Evolutionary conservation across 1,140 invertebrate species (phyloP).

Genomic region (Wiebesia pumilae): DNA sequence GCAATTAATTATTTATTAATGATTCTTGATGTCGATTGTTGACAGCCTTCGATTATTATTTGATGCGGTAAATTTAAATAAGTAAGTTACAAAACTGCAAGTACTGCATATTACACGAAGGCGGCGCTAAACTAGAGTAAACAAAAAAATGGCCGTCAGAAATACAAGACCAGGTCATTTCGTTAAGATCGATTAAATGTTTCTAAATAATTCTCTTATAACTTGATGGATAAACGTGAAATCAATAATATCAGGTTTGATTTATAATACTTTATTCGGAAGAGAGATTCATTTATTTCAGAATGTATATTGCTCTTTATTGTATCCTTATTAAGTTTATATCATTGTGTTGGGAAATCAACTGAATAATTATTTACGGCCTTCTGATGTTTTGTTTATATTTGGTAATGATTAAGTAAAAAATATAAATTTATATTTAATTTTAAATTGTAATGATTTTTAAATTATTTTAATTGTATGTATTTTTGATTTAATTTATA

Average conservation of each 20-base stretch:
- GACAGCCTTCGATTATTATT: background rate
- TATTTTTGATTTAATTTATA: too few species aligned
- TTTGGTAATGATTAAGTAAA: background rate
- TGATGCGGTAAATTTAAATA: background rate
- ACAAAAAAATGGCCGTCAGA: constrained; percentile 51
- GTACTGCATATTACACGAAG: constrained; percentile 1
- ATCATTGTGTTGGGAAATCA: background rate
- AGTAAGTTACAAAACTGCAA: constrained; percentile 3
- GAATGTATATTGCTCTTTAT: background rate
- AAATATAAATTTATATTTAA: background rate
- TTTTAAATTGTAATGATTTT: too few species aligned
- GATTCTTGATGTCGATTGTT: background rate
- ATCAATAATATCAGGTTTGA: background rate
- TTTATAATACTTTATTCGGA: background rate
- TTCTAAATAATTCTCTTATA: background rate
- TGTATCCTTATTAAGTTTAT: background rate
- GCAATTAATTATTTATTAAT: background rate
- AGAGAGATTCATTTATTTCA: background rate
- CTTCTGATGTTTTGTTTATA: background rate
- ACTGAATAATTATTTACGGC: background rate
- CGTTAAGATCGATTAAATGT: constrained; percentile 36
- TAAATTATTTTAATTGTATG: too few species aligned
- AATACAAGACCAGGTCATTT: constrained; percentile 24
- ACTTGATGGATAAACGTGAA: background rate
- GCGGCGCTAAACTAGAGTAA: constrained; percentile 42